Percentiles rank a stretch among this genome's conserved stretches.
Evolutionary conservation across 1,140 invertebrate species (phyloP).

Genomic region (Melitaea cinxia): DNA sequence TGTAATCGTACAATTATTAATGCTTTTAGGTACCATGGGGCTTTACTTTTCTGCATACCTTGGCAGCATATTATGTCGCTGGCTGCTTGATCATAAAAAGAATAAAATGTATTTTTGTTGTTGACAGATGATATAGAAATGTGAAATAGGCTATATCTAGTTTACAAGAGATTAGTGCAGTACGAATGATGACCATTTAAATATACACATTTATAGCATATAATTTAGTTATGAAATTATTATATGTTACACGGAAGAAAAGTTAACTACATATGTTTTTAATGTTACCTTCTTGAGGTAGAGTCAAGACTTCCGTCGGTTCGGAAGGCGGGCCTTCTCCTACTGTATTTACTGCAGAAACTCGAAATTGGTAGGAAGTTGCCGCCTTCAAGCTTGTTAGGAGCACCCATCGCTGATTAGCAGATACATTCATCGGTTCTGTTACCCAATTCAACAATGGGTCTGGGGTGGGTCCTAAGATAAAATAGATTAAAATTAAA

Average conservation of each 20-base stretch:
- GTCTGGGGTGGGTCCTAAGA: slow-evolving; percentile 90
- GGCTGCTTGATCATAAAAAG: slow-evolving; percentile 76
- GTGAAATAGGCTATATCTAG: background rate
- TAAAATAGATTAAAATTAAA: slow-evolving; percentile 9
- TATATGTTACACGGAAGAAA: background rate
- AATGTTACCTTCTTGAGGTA: slow-evolving; percentile 94
- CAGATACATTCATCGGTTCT: slow-evolving; percentile 92
- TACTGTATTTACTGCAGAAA: slow-evolving; percentile 97
- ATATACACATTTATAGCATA: background rate
- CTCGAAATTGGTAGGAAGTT: slow-evolving; percentile 96
- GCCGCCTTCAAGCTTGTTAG: slow-evolving; percentile 95
- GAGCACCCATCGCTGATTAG: slow-evolving; percentile 89
- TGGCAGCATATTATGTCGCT: slow-evolving; percentile 81
- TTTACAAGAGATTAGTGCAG: background rate
- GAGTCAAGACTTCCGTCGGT: slow-evolving; percentile 91
- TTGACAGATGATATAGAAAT: background rate
- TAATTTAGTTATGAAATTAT: background rate
- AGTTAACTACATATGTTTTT: background rate
- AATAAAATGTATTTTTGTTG: slow-evolving; percentile 49
- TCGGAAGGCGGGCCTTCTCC: slow-evolving; percentile 95
- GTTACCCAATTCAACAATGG: slow-evolving; percentile 93
- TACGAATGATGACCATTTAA: background rate
- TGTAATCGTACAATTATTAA: slow-evolving; percentile 15
- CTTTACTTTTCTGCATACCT: slow-evolving; percentile 69
- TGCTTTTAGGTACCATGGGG: slow-evolving; percentile 30